These are phyloP conservation scores for Paedocypris micromegethes DNA, from an alignment of 2,797 vertebrate species.

Conservation along the genomic window DNA sequence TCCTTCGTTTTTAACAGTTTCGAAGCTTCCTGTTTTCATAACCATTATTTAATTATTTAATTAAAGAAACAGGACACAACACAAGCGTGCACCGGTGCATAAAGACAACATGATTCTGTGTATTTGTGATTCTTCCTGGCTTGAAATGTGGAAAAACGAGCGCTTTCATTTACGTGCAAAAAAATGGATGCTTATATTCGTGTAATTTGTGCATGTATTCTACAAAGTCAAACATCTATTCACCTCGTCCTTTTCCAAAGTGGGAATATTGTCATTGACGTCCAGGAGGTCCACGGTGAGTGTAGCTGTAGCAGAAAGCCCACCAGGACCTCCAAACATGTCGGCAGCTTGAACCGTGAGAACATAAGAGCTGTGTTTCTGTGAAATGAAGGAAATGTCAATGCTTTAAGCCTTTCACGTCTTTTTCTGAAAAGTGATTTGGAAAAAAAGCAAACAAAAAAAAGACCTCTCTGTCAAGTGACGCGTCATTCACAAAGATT, in stretches of 20 bases:
- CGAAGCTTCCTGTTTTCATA: background rate
- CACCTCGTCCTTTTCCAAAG: constrained; percentile 64
- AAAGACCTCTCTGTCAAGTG: constrained; percentile 79
- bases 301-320: constrained; percentile 57
- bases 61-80: background rate
- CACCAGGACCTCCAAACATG: constrained; percentile 50
- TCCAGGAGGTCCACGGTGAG: constrained; percentile 70
- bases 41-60: background rate
- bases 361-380: constrained; percentile 60
- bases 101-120: no score
- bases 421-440: no score
- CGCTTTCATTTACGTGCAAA: no score
- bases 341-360: constrained; percentile 73
- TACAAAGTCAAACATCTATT: constrained; percentile 6
- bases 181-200: no score
- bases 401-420: no score
- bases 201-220: no score
- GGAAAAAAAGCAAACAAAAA: background rate
- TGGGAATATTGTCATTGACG: constrained; percentile 78
- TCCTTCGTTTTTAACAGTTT: no score
- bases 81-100: no score
- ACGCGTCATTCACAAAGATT: constrained; percentile 58
- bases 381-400: constrained; percentile 33
- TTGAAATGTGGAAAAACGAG: no score
- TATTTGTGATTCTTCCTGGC: no score